Base-by-base conservation (phyloP, 1,140 invertebrate genomes). In the Ostrea edulis region DNA sequence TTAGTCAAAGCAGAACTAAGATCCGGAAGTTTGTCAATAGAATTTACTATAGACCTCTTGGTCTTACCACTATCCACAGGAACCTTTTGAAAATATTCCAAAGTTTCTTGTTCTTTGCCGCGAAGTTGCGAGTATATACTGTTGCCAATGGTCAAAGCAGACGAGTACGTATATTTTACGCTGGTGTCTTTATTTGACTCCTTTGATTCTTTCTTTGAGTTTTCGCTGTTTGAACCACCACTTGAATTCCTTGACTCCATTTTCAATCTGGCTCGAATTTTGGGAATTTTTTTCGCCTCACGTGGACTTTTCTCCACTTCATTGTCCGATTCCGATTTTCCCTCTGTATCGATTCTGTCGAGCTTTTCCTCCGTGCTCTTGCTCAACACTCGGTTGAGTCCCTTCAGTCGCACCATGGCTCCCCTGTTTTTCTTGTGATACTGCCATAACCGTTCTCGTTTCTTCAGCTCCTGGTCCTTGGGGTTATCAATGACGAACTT, bases 381-480 rank as follows among this genome's bases (percentile, higher is more conserved):
- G 12, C 77, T 81, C 17, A 54, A 12, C 35, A 54, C 22, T 51
- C n/a, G 54, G n/a, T 55, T 29, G 14, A n/a, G 51, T 14, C 35
- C 82, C 82, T 89, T 89, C 0, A 87, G 35, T 35, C 84, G 82
- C 11, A 35, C 65, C 65, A 65, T 29, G 4, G 77, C 86, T 17
- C 88, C 88, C 5, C 88, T 65, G 51, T 89, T 89, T 53, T 85
- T 89, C 25, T 87, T 82, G 52, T 89, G 88, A 22, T 85, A 89
- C 1, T 84, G 62, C 88, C 88, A 89, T 12, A 89, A 54, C 7
- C 62, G 58, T 35, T 89, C 82, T n/a, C 88, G 62, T 82, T 85
- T 81, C 53, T 89, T 89, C 2, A 87, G 55, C 52, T 87, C 88
- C 12, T 89, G 55, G 58, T 89, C 88, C 53, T 62, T 58, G 8